These are phyloP conservation scores for Heptranchias perlo DNA, from an alignment of 2,113 vertebrate genomes.

Conservation along the genomic window DNA sequence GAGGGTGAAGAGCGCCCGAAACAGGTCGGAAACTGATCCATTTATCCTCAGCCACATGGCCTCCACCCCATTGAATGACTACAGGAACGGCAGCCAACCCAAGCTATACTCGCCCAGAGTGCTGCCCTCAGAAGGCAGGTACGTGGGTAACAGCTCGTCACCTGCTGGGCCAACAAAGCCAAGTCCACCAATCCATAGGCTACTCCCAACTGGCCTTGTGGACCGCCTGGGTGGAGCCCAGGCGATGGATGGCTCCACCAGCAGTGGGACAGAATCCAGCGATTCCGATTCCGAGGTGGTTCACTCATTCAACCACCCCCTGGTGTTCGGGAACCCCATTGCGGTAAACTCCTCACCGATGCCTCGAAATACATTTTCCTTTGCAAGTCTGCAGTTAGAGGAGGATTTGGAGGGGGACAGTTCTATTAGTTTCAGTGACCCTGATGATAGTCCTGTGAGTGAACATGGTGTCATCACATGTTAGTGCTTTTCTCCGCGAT, in stretches of 20 bases:
- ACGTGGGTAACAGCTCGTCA: conserved; percentile 68
- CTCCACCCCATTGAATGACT: conserved; percentile 49
- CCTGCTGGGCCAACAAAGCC: conserved; percentile 52
- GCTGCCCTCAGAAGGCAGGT: conserved; percentile 62
- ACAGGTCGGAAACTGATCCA: conserved; percentile 67
- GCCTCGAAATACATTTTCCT: conserved; percentile 64
- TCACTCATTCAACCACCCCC: conserved; percentile 57
- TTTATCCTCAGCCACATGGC: conserved; percentile 69
- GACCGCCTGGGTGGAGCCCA: conserved; percentile 61
- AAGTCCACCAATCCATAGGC: conserved; percentile 46
- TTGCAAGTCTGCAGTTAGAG: conserved; percentile 69
- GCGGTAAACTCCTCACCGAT: conserved; percentile 58
- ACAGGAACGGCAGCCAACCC: conserved; percentile 49
- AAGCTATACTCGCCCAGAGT: conserved; percentile 50
- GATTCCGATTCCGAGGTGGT: conserved; percentile 75
- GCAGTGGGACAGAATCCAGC: conserved; percentile 81
- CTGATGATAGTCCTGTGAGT: conserved; percentile 54
- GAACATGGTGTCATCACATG: conserved; percentile 59
- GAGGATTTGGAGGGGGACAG: conserved; percentile 67
- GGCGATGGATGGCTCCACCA: conserved; percentile 70
- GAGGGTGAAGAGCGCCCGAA: conserved; percentile 52
- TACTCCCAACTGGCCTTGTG: conserved; percentile 40
- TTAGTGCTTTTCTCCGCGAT: conserved; percentile 47
- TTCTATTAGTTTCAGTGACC: conserved; percentile 62
- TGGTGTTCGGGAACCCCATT: conserved; percentile 55